phyloP scores from a whole-genome alignment of 2,113 vertebrate species.

The Diadophis punctatus region DNA sequence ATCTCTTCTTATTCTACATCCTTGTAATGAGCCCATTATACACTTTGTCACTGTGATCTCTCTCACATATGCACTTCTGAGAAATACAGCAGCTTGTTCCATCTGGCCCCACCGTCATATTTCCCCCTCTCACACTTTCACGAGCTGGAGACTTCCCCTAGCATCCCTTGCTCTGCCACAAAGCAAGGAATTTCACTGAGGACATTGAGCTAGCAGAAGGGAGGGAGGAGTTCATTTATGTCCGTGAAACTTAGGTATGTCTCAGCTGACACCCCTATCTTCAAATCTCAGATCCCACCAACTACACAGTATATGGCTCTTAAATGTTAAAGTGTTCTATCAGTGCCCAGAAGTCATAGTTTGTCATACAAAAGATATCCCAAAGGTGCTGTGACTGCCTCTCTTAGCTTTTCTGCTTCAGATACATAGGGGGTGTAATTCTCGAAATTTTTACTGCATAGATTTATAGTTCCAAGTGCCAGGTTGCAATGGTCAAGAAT shows the following conservation, averaged over 20 bases:
- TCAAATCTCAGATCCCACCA: neutral
- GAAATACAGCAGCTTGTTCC: slow-evolving; percentile 61
- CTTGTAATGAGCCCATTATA: slow-evolving; percentile 38
- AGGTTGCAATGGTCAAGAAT: neutral
- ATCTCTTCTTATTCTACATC: slow-evolving; percentile 23
- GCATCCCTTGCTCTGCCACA: neutral
- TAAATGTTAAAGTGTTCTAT: neutral
- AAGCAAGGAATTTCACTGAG: neutral
- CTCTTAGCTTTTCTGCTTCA: neutral
- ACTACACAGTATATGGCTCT: neutral
- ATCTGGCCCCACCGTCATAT: slow-evolving; percentile 47
- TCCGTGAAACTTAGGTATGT: neutral
- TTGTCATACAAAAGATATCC: neutral
- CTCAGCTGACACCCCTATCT: neutral
- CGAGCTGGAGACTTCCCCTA: slow-evolving; percentile 3
- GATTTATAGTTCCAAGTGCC: neutral
- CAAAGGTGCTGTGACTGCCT: neutral
- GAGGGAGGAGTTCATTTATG: neutral
- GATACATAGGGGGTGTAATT: neutral
- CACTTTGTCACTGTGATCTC: slow-evolving; percentile 56
- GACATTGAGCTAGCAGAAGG: neutral
- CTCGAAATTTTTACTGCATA: neutral
- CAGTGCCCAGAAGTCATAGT: neutral
- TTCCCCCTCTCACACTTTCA: neutral
- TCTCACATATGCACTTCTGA: slow-evolving; percentile 58